Percentiles rank a stretch among this genome's conserved stretches.
These are phyloP conservation scores for Orientallactaga bullata DNA, from an alignment of 2,113 vertebrate genomes.

Conservation along the genomic window DNA sequence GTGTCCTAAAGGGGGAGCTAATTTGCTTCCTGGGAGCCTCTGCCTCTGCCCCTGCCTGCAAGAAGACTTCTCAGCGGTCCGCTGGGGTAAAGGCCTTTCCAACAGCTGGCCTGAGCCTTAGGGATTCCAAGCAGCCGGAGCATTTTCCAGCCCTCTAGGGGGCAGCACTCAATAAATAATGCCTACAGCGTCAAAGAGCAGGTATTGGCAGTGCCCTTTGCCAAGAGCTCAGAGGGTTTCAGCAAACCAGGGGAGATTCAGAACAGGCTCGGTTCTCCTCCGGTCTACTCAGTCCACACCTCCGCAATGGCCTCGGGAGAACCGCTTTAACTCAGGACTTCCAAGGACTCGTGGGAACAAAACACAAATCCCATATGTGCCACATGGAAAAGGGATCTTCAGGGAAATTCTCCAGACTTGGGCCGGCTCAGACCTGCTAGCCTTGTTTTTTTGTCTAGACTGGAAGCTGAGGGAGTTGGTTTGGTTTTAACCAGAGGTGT, in stretches of 20 bases:
- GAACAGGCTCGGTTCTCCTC: background rate
- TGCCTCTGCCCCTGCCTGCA: background rate
- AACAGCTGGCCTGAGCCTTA: background rate
- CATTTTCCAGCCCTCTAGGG: slow-evolving; percentile 74
- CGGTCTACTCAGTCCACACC: background rate
- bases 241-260: background rate
- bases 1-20: slow-evolving; percentile 26
- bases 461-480: slow-evolving; percentile 51
- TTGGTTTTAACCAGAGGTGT: slow-evolving; percentile 19
- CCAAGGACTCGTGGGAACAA: slow-evolving; percentile 34
- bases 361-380: slow-evolving; percentile 19
- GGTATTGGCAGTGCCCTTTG: background rate
- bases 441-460: slow-evolving; percentile 26
- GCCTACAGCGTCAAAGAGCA: background rate
- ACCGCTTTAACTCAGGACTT: slow-evolving; percentile 29
- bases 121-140: background rate
- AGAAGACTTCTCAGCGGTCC: background rate
- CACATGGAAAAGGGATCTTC: slow-evolving; percentile 34
- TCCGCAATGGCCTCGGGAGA: background rate
- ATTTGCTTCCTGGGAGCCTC: slow-evolving; percentile 42
- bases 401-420: slow-evolving; percentile 61
- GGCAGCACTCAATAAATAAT: slow-evolving; percentile 84
- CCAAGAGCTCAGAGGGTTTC: slow-evolving; percentile 5
- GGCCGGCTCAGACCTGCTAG: slow-evolving; percentile 64
- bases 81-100: background rate